These are phyloP conservation scores for Ctenochaetus hawaiiensis DNA, from an alignment of 2,797 vertebrate genomes.

Conservation along the genomic window DNA sequence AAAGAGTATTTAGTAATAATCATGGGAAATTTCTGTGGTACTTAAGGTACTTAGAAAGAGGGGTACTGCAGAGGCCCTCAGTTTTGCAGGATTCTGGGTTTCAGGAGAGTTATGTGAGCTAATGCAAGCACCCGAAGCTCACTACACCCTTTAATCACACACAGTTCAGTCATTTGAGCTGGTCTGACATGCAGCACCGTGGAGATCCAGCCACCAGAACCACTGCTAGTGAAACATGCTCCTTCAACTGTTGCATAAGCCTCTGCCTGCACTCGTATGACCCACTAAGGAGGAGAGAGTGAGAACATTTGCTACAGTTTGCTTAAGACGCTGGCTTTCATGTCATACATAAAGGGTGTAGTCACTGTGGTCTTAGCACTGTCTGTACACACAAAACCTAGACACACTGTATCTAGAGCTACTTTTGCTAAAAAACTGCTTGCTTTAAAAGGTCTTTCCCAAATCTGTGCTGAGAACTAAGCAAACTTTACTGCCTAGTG, in stretches of 20 bases:
- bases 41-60: not conserved
- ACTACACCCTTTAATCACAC: constrained; percentile 34
- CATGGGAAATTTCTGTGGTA: not conserved
- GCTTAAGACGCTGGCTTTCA: constrained; percentile 22
- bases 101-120: constrained; percentile 14
- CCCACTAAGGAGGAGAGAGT: constrained; percentile 1
- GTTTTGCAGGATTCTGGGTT: constrained; percentile 31
- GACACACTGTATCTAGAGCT: not conserved
- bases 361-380: not conserved
- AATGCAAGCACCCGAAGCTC: constrained; percentile 12
- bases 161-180: constrained; percentile 58
- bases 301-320: constrained; percentile 29
- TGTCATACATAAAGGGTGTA: constrained; percentile 27
- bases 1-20: not conserved
- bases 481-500: not conserved
- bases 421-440: constrained; percentile 3
- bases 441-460: not conserved
- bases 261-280: constrained; percentile 37
- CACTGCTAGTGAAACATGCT: constrained; percentile 41
- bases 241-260: constrained; percentile 64
- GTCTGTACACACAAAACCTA: not conserved
- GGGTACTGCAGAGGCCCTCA: not conserved
- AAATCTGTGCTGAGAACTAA: not conserved
- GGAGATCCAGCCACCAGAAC: constrained; percentile 33
- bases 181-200: constrained; percentile 38